Evolutionary conservation across 2,113 vertebrate species (phyloP).

Genomic region (Philantomba maxwellii): DNA sequence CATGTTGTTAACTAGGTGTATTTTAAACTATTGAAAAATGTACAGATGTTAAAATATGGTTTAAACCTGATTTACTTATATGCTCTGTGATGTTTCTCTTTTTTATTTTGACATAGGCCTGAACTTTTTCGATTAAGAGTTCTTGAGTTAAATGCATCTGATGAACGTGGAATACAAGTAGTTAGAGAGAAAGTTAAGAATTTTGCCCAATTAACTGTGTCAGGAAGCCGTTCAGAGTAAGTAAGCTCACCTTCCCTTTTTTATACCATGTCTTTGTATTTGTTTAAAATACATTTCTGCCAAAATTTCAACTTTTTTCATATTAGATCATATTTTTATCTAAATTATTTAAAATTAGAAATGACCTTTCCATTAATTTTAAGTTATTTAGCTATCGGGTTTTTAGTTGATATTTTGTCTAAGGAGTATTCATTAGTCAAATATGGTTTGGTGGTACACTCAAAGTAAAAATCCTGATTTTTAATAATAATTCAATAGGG

Average conservation of each 20-base stretch:
- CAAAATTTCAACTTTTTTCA: constrained; percentile 11
- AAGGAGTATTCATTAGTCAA: not conserved
- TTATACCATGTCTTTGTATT: not conserved
- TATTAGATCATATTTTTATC: not conserved
- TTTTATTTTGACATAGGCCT: constrained; percentile 80
- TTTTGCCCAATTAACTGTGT: constrained; percentile 94
- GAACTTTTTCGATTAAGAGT: constrained; percentile 92
- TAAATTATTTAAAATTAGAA: not conserved
- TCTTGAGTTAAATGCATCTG: constrained; percentile 96
- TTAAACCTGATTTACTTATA: not conserved
- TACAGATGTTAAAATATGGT: not conserved
- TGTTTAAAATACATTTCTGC: constrained; percentile 28
- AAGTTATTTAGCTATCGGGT: not conserved
- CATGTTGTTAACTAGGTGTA: not conserved
- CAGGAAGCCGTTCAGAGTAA: constrained; percentile 92
- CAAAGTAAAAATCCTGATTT: not conserved
- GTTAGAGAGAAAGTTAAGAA: constrained; percentile 95
- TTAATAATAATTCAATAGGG: constrained; percentile 11
- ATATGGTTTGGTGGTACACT: not conserved
- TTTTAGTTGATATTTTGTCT: constrained; percentile 30
- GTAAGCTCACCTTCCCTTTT: constrained; percentile 64
- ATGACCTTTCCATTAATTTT: not conserved
- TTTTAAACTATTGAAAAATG: not conserved
- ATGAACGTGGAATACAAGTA: constrained; percentile 98
- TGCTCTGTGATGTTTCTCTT: not conserved